Evolutionary conservation across 30 jellyfish, hydroid and myxozoan genomes (phyloP).

Genomic region (Phacellophora camtschatica): DNA sequence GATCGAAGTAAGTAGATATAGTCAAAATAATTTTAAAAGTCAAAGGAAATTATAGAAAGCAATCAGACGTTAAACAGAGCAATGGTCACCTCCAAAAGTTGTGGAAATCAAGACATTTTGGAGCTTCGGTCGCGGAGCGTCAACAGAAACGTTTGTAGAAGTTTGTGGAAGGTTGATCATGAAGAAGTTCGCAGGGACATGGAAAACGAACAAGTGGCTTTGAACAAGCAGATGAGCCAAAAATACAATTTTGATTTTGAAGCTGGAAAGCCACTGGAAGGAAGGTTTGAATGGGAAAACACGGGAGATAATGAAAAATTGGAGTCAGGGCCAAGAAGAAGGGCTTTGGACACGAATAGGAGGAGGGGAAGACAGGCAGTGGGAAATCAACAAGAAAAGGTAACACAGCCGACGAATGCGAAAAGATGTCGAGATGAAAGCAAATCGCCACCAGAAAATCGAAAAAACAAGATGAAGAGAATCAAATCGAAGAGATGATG

Average conservation of each 20-base stretch:
- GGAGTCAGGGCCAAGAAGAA: not conserved
- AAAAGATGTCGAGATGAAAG: too few relatives aligned
- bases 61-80: too few relatives aligned
- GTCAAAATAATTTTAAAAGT: not conserved
- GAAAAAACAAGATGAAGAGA: too few relatives aligned
- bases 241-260: conserved; percentile 82
- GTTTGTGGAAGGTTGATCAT: conserved; percentile 80
- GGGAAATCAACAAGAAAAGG: not conserved
- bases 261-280: conserved; percentile 64
- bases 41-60: not conserved
- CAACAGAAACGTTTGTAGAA: conserved; percentile 67
- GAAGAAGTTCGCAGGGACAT: conserved; percentile 59
- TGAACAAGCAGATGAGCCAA: conserved; percentile 49
- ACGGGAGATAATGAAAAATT: not conserved
- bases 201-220: conserved; percentile 49
- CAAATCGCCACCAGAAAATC: too few relatives aligned
- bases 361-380: not conserved
- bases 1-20: not conserved
- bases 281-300: conserved; percentile 66
- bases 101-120: conserved; percentile 26
- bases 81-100: conserved; percentile 25
- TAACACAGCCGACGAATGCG: not conserved
- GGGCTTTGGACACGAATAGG: not conserved
- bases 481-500: too few relatives aligned
- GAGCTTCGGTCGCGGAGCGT: conserved; percentile 48